phyloP scores from a whole-genome alignment of 2,797 vertebrate species.

The Psittacula echo region DNA sequence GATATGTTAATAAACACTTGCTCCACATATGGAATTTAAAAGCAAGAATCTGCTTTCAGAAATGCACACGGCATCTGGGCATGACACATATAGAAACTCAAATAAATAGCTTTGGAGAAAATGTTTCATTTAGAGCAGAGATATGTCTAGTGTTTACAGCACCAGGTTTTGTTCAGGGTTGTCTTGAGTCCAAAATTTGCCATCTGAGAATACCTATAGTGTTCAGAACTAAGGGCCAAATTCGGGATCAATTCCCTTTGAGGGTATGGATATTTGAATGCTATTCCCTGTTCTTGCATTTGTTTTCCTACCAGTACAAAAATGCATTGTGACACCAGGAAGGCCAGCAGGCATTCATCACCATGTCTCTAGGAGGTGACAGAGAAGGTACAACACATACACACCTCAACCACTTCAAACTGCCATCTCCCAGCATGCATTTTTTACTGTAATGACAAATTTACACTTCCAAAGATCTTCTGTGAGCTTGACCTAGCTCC shows the following conservation, averaged over 20 bases:
- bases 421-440: not conserved
- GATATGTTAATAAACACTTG: slow-evolving; percentile 15
- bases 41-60: slow-evolving; percentile 34
- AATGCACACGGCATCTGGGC: slow-evolving; percentile 2
- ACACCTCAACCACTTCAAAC: not conserved
- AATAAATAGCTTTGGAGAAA: slow-evolving; percentile 36
- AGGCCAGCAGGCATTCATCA: not conserved
- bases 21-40: slow-evolving; percentile 37
- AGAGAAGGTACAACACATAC: not conserved
- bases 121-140: slow-evolving; percentile 14
- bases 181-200: not conserved
- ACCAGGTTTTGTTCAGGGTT: not conserved
- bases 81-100: slow-evolving; percentile 35
- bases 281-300: not conserved
- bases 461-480: not conserved
- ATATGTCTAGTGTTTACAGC: not conserved
- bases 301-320: not conserved
- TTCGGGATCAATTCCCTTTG: not conserved
- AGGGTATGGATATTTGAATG: not conserved
- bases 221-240: not conserved
- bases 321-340: fast-evolving
- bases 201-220: not conserved
- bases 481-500: not conserved
- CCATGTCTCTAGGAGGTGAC: not conserved
- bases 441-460: not conserved